Evolutionary conservation across 1,140 invertebrate genomes (phyloP).

Genomic region (Neodiprion fabricii): DNA sequence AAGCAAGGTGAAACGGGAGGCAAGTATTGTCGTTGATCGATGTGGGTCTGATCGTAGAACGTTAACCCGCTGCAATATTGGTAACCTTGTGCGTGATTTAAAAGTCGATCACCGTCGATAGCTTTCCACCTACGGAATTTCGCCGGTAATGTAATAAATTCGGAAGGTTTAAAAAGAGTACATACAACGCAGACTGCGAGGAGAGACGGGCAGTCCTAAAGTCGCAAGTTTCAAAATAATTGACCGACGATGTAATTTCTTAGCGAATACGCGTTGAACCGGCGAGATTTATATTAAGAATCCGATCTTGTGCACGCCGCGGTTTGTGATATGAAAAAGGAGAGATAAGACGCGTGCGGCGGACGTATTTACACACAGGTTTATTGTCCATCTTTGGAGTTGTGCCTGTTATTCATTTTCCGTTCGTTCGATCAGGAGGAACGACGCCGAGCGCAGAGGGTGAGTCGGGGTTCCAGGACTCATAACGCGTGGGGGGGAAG

Average conservation of each 20-base stretch:
- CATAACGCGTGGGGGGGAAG: constrained; percentile 20
- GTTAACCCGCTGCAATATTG: too few species aligned
- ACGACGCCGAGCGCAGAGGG: neutral
- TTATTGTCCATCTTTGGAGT: neutral
- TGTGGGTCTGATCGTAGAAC: too few species aligned
- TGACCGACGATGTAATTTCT: neutral
- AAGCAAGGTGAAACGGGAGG: too few species aligned
- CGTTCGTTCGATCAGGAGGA: neutral
- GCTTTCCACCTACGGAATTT: too few species aligned
- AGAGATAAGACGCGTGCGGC: neutral
- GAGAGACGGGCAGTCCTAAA: neutral
- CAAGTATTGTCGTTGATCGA: too few species aligned
- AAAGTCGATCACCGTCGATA: too few species aligned
- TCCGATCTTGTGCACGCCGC: neutral
- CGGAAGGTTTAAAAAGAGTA: neutral
- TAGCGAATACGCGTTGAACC: neutral
- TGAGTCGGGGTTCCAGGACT: neutral
- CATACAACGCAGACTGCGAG: neutral
- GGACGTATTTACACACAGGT: neutral
- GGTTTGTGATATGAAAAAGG: neutral
- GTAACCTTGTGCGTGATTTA: too few species aligned
- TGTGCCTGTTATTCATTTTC: constrained; percentile 3
- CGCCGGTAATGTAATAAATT: neutral
- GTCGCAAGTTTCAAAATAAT: neutral
- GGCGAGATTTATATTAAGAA: neutral